phyloP scores from a whole-genome alignment of 2,113 vertebrate genomes.

The Coracopsis vasa region DNA sequence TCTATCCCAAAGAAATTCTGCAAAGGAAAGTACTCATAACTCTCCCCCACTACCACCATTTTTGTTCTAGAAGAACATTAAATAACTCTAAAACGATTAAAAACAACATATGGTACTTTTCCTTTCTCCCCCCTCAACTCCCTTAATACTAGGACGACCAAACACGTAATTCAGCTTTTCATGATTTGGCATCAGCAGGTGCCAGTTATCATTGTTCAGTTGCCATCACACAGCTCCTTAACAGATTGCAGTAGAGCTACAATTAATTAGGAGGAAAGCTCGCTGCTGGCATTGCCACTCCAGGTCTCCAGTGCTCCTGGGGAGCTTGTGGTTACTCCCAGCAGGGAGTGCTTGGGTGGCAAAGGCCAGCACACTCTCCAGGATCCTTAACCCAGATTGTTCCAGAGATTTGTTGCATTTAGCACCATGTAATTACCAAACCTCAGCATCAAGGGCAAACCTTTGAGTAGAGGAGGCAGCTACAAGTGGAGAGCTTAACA shows the following conservation, averaged over 20 bases:
- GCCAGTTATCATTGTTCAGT: slow-evolving; percentile 22
- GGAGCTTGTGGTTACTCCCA: neutral
- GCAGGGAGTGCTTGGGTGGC: neutral
- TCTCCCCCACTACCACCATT: neutral
- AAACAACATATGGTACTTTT: slow-evolving; percentile 54
- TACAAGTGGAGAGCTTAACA: neutral
- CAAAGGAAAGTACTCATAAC: neutral
- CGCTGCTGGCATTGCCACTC: neutral
- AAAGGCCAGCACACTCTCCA: neutral
- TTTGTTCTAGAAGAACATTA: neutral
- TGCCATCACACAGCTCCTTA: slow-evolving; percentile 4
- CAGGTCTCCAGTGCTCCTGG: neutral
- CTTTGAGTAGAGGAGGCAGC: neutral
- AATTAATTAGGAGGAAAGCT: slow-evolving; percentile 50
- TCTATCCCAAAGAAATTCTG: neutral
- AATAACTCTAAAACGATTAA: slow-evolving; percentile 21
- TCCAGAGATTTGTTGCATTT: neutral
- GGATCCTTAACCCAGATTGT: neutral
- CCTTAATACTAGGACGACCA: neutral
- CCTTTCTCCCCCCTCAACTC: neutral
- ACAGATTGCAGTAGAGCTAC: slow-evolving; percentile 24
- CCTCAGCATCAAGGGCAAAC: neutral
- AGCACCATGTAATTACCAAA: neutral
- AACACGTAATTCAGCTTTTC: slow-evolving; percentile 1
- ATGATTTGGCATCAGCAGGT: neutral